Base-by-base conservation (phyloP, 2,888 invertebrate genomes). In the Buathra laborator region DNA sequence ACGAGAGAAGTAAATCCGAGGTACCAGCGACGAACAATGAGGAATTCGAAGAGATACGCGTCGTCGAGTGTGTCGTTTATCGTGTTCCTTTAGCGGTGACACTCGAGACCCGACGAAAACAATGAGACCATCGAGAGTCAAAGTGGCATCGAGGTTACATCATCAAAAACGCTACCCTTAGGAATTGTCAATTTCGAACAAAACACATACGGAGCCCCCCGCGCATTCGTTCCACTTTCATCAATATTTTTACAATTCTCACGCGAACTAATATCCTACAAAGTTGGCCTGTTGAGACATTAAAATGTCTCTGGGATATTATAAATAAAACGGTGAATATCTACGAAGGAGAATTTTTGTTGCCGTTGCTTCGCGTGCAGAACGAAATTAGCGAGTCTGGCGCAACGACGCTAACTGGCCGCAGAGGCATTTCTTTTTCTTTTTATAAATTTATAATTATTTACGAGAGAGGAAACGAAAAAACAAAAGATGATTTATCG, bases 41-140 rank as follows among this genome's bases (percentile, higher is more conserved):
- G 64, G 19, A 24, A 43, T n/a, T 66, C n/a, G 44, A n/a, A 59
- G 32, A 44, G 64, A 37, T 32, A 64, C 64, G 46, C 16, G 46
- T 19, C 16, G 46, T 19, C 16, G 48, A 0, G 9, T 43, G 24
- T 64, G 43, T 68, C 64, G 44, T 78, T 80, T 70, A 74, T 84
- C 64, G 59, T 76, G 16, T 32, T 19, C 29, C 53, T 46, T 24
- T 70, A n/a, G 48, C 70, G 75, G 37, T 56, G 78, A 81, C 64
- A 78, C 75, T 78, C 70, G 64, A 16, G 43, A 44, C 29, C 14
- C 24, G 29, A 66, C 44, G 56, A 81, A 81, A 85, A 83, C 59
- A 75, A 79, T 80, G 71, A 32, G 59, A 71, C 75, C 79, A 10
- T n/a, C 53, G 79, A 74, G 70, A 71, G 32, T 32, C 68, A 24